Conservation (phyloP, 2,797 vertebrate species). For the Etheostoma nigrum region DNA sequence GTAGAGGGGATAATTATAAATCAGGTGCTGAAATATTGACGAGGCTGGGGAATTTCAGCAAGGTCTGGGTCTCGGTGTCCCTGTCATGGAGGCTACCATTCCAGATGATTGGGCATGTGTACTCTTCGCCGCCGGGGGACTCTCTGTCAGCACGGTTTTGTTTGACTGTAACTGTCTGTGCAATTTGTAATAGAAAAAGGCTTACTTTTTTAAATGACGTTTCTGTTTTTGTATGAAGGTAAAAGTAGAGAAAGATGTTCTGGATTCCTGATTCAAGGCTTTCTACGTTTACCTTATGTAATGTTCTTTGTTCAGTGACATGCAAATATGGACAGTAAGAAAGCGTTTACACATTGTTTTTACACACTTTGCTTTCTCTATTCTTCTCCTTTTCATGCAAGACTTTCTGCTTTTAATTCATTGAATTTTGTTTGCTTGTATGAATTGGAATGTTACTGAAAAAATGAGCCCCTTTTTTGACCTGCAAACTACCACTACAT, state of each 20-base stretch:
- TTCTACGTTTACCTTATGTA: too few species aligned
- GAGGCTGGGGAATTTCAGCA: conserved; percentile 1
- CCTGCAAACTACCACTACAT: too few species aligned
- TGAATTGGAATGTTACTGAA: background rate
- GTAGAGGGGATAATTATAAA: conserved; percentile 36
- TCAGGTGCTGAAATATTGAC: conserved; percentile 53
- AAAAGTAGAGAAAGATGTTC: conserved; percentile 32
- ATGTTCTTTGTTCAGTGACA: conserved; percentile 5
- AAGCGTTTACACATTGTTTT: background rate
- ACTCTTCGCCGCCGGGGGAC: conserved; percentile 1
- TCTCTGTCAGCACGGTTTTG: conserved; percentile 20
- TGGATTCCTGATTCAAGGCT: background rate
- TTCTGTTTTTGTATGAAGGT: background rate
- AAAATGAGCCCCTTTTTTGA: too few species aligned
- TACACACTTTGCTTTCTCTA: background rate
- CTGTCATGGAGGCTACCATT: conserved; percentile 20
- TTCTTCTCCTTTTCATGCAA: background rate
- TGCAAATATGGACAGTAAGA: conserved; percentile 4
- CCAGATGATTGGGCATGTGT: conserved; percentile 27
- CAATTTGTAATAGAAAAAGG: conserved; percentile 26
- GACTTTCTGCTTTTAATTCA: background rate
- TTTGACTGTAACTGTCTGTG: conserved; percentile 26
- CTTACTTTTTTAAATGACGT: conserved; percentile 19
- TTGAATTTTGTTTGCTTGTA: background rate
- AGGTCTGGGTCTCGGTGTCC: conserved; percentile 14